Percentiles rank a stretch among this genome's conserved stretches.
phyloP scores from a whole-genome alignment of 2,888 invertebrate species.

The Trachelus tabidus region DNA sequence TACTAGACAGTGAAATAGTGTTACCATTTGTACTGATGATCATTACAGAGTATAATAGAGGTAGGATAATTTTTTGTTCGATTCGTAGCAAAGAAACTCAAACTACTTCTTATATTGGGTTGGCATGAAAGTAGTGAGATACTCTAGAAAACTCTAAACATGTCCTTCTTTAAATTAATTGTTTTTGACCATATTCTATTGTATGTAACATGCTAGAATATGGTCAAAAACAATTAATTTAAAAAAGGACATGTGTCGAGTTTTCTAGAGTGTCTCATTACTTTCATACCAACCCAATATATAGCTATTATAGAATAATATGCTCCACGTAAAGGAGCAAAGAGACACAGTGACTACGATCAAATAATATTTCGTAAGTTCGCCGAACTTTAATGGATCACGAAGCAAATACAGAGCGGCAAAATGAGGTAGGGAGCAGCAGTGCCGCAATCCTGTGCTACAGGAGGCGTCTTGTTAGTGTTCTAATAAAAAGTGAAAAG shows the following conservation, averaged over 20 bases:
- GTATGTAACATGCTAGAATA: too few relatives aligned
- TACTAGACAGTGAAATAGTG: not conserved
- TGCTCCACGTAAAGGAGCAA: not conserved
- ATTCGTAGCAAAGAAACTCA: not conserved
- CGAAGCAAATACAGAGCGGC: not conserved
- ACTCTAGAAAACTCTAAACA: too few relatives aligned
- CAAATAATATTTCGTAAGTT: not conserved
- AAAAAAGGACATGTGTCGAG: too few relatives aligned
- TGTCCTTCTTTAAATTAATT: too few relatives aligned
- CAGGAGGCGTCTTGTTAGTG: not conserved
- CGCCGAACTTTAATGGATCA: not conserved
- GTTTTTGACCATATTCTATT: too few relatives aligned
- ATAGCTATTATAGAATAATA: not conserved
- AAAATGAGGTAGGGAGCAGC: not conserved
- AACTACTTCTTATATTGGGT: not conserved
- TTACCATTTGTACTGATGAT: not conserved
- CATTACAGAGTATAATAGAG: not conserved
- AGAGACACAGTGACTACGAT: not conserved
- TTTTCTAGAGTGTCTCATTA: too few relatives aligned
- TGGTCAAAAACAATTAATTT: too few relatives aligned
- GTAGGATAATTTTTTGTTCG: not conserved
- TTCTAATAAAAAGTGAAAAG: not conserved
- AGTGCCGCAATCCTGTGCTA: not conserved
- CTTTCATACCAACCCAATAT: too few relatives aligned
- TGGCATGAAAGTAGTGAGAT: too few relatives aligned